Conservation (phyloP, 2,888 invertebrate genomes). For the Capitulum mitella region DNA sequence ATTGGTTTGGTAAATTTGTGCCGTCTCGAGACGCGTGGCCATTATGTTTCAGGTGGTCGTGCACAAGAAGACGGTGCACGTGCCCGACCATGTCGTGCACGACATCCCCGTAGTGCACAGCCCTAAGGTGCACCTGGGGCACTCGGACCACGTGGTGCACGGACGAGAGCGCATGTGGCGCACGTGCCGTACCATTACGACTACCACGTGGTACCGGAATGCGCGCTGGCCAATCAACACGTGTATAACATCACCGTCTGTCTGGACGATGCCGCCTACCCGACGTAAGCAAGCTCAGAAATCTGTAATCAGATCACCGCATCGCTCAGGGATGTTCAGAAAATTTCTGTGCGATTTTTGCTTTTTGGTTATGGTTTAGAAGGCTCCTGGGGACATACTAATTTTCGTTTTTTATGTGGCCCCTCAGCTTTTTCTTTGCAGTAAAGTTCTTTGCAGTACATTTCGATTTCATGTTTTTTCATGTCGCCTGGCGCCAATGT, state of each 20-base stretch:
- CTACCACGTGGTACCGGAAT: constrained; percentile 26
- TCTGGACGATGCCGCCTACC: constrained; percentile 29
- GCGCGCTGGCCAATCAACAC: constrained; percentile 28
- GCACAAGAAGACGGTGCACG: not conserved
- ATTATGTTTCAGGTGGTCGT: not conserved
- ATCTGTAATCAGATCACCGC: not conserved
- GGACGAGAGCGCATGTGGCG: constrained; percentile 7
- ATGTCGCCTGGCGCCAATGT: not conserved
- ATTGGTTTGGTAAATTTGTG: not conserved
- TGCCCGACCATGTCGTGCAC: not conserved
- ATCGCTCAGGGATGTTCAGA: no score
- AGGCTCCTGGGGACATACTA: not conserved
- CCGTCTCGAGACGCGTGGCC: not conserved
- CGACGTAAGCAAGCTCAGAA: constrained; percentile 29
- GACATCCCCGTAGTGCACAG: no score
- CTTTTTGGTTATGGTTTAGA: no score
- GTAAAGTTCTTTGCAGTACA: not conserved
- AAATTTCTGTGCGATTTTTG: no score
- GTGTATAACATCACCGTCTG: constrained; percentile 30
- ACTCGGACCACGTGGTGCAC: constrained; percentile 21
- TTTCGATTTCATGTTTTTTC: not conserved
- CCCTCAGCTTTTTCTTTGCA: not conserved
- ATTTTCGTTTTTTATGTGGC: not conserved
- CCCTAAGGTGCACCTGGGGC: no score
- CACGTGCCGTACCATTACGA: constrained; percentile 30